A percentile compares a stretch with the other conserved stretches of the same genome.
Conservation (phyloP, 2,797 vertebrate species). For the Fistularia tabacaria region DNA sequence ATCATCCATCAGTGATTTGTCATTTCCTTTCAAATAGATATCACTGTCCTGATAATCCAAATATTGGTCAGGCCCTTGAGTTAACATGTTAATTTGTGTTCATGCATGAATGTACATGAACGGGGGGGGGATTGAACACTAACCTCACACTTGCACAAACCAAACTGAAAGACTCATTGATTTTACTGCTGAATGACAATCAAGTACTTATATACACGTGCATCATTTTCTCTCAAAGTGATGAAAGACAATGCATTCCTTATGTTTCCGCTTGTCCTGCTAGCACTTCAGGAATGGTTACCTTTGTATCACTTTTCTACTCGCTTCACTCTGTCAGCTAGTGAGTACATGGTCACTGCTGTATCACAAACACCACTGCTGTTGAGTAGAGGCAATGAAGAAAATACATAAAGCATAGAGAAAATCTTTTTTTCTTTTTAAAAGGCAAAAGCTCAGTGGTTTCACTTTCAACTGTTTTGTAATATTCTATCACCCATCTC, state of each 20-base stretch:
- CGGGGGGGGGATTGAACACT: slow-evolving; percentile 2
- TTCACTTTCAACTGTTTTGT: slow-evolving; percentile 21
- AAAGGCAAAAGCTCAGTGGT: slow-evolving; percentile 11
- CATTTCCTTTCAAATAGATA: too few relatives aligned
- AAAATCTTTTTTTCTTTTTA: too few relatives aligned
- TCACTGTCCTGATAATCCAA: too few relatives aligned
- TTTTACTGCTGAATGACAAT: slow-evolving; percentile 66
- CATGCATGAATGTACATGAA: slow-evolving; percentile 43
- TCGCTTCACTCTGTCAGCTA: slow-evolving; percentile 29
- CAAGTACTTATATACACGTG: slow-evolving; percentile 19
- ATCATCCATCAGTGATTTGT: too few relatives aligned
- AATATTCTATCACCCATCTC: slow-evolving; percentile 25
- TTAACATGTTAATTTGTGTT: slow-evolving; percentile 1
- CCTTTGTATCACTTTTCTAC: slow-evolving; percentile 34
- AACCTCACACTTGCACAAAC: slow-evolving; percentile 31
- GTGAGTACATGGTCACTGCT: slow-evolving; percentile 35
- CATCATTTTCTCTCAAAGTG: slow-evolving; percentile 8
- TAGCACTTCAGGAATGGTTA: slow-evolving; percentile 22
- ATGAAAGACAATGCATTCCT: slow-evolving; percentile 47
- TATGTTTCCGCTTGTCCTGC: slow-evolving; percentile 12
- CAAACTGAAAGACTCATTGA: slow-evolving; percentile 30
- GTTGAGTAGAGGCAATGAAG: slow-evolving; percentile 41
- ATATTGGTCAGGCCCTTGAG: neutral
- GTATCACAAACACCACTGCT: slow-evolving; percentile 33
- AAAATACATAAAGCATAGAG: slow-evolving; percentile 18